A percentile compares a stretch with the other conserved stretches of the same genome.
These are phyloP conservation scores for Lasiurus cinereus DNA, from an alignment of 2,113 vertebrate species.

Conservation along the genomic window DNA sequence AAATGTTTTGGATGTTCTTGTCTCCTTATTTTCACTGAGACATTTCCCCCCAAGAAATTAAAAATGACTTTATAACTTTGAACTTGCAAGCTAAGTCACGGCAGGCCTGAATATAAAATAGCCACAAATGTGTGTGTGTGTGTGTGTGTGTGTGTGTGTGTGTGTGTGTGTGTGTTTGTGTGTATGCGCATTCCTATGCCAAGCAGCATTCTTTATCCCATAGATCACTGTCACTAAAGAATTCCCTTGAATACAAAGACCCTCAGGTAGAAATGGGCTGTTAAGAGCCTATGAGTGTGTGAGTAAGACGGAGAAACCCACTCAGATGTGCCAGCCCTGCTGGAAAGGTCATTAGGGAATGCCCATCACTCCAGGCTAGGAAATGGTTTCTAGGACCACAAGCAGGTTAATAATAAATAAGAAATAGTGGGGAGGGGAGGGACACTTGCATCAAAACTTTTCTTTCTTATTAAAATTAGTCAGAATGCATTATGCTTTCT, in stretches of 20 bases:
- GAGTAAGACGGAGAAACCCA: constrained; percentile 51
- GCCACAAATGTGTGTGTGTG: constrained; percentile 74
- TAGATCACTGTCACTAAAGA: constrained; percentile 83
- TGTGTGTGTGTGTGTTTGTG: too few relatives aligned
- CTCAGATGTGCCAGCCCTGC: constrained; percentile 10
- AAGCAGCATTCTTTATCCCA: constrained; percentile 81
- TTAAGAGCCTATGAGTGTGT: constrained; percentile 58
- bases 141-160: too few relatives aligned
- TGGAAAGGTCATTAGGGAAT: constrained; percentile 81
- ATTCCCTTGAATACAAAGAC: constrained; percentile 85
- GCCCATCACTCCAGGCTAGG: constrained; percentile 69
- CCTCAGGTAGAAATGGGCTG: constrained; percentile 82
- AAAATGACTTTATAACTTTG: constrained; percentile 80
- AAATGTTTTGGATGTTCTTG: background rate
- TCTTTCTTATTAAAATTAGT: constrained; percentile 80
- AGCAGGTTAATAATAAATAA: constrained; percentile 68
- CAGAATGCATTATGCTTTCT: constrained; percentile 73
- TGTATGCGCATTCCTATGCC: constrained; percentile 80
- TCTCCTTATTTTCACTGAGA: constrained; percentile 51
- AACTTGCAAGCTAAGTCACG: constrained; percentile 81
- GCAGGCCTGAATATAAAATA: constrained; percentile 78
- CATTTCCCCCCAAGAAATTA: constrained; percentile 4
- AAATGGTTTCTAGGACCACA: constrained; percentile 80
- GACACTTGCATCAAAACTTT: constrained; percentile 57
- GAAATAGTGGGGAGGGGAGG: constrained; percentile 39